Conservation (phyloP, 2,797 vertebrate genomes). For the Eulemur mongoz region DNA sequence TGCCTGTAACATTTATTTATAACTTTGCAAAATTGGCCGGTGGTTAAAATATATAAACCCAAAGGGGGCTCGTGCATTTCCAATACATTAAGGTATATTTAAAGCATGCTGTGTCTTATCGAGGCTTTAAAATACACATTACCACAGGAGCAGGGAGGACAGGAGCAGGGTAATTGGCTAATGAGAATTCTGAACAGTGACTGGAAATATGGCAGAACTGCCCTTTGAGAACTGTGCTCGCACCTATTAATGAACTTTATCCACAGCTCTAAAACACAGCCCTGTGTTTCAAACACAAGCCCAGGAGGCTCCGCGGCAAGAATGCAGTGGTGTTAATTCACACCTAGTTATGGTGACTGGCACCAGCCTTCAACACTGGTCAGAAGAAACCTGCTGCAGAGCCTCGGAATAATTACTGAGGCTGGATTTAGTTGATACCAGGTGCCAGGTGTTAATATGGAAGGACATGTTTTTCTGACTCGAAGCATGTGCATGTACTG, state of each 20-base stretch:
- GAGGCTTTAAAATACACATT: constrained; percentile 77
- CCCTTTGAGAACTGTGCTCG: constrained; percentile 79
- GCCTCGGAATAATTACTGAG: constrained; percentile 66
- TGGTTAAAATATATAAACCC: constrained; percentile 82
- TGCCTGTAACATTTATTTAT: constrained; percentile 82
- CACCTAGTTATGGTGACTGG: constrained; percentile 79
- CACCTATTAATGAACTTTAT: constrained; percentile 80
- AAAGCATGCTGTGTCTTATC: constrained; percentile 80
- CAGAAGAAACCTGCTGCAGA: constrained; percentile 59
- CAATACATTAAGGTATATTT: constrained; percentile 81
- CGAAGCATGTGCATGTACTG: not conserved
- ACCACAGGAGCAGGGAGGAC: constrained; percentile 56
- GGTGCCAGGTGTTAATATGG: constrained; percentile 71
- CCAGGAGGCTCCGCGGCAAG: constrained; percentile 49
- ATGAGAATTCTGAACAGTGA: constrained; percentile 80
- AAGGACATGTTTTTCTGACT: constrained; percentile 65
- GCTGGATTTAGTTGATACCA: constrained; percentile 52
- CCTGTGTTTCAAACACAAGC: constrained; percentile 69
- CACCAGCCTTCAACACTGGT: constrained; percentile 77
- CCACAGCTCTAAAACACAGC: constrained; percentile 72
- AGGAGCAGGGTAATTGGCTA: constrained; percentile 77
- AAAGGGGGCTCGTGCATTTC: constrained; percentile 74
- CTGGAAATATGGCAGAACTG: constrained; percentile 77
- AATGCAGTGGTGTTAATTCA: constrained; percentile 71
- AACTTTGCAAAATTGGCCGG: constrained; percentile 78